Evolutionary conservation across 2,888 invertebrate genomes (phyloP).

Genomic region (Ornithoptera alexandrae): DNA sequence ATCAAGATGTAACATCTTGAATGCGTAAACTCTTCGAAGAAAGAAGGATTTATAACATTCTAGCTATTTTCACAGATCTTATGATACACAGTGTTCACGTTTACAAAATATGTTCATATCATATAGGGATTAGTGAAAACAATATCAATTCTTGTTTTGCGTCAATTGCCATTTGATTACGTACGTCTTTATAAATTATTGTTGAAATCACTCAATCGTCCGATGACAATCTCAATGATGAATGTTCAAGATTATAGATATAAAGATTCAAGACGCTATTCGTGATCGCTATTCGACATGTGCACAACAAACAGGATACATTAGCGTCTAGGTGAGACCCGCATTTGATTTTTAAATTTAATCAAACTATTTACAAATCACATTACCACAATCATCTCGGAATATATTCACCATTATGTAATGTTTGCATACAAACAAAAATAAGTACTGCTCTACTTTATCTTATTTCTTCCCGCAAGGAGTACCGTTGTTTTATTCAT

Average conservation of each 20-base stretch:
- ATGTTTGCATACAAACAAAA: no score
- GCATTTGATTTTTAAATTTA: not conserved
- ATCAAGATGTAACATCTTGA: no score
- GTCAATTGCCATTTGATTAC: constrained; percentile 21
- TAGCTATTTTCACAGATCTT: not conserved
- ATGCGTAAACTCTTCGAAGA: not conserved
- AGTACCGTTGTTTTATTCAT: no score
- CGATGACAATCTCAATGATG: constrained; percentile 10
- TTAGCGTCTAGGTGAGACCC: not conserved
- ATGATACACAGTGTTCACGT: not conserved
- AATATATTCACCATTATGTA: no score
- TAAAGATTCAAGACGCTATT: not conserved
- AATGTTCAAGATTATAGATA: constrained; percentile 3
- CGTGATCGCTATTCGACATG: not conserved
- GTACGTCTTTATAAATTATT: not conserved
- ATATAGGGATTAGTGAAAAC: constrained; percentile 14
- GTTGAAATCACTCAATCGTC: constrained; percentile 1
- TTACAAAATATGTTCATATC: not conserved
- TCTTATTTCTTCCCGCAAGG: no score
- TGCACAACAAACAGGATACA: not conserved
- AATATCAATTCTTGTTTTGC: constrained; percentile 16
- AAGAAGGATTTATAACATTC: not conserved
- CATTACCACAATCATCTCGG: no score
- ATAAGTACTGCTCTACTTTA: no score
- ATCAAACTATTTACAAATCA: not conserved